These are phyloP conservation scores for Leptodactylus fuscus DNA, from an alignment of 2,113 vertebrate species.

Conservation along the genomic window DNA sequence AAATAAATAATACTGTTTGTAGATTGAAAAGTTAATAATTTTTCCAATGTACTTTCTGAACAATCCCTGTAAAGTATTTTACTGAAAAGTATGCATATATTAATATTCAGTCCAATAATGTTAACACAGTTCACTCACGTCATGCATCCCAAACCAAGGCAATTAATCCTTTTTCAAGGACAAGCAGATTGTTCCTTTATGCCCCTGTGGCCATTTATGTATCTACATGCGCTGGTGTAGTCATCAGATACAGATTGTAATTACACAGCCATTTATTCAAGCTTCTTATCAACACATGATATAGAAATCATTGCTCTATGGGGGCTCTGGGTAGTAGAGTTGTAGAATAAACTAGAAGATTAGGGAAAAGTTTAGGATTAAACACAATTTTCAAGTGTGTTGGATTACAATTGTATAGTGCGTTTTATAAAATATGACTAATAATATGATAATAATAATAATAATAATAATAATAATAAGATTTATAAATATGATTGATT, in stretches of 20 bases:
- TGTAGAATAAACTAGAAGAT: too few relatives aligned
- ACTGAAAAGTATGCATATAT: not conserved
- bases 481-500: too few relatives aligned
- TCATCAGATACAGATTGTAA: constrained; percentile 3
- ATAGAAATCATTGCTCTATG: not conserved
- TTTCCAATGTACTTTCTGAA: too few relatives aligned
- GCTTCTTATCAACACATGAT: not conserved
- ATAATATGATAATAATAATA: too few relatives aligned
- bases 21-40: too few relatives aligned
- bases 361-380: too few relatives aligned
- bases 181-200: not conserved
- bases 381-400: not conserved
- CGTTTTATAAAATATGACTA: not conserved
- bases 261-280: not conserved
- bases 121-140: not conserved
- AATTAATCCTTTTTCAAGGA: constrained; percentile 6
- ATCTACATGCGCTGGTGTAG: not conserved
- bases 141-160: not conserved
- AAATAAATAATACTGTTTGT: too few relatives aligned
- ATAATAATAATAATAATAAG: too few relatives aligned
- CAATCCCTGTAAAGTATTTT: not conserved
- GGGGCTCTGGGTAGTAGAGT: not conserved
- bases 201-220: not conserved
- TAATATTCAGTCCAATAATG: not conserved
- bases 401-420: not conserved